Evolutionary conservation across 1,140 invertebrate species (phyloP), one percentile per base, ranked within the genome.

Genomic region (Choristoneura fumiferana): DNA sequence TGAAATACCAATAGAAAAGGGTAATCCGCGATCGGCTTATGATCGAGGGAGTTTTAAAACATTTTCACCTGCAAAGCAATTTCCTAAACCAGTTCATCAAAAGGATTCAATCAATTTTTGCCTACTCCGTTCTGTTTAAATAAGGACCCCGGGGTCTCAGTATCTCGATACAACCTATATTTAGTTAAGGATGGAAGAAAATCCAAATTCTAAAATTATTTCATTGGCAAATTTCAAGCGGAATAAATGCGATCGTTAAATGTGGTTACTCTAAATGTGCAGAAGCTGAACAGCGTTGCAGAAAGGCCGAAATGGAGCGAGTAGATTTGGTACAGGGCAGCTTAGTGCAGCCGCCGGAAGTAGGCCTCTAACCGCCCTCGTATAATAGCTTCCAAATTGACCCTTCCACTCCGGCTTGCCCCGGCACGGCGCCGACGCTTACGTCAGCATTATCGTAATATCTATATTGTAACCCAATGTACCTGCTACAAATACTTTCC

Each of bases 371-470:
- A 76, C 81, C 77, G 80, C 81, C 73, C 76, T 71, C 73, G 79
- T 84, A 85, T 87, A 87, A 88, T 88, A 83, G 82, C 81, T 80
- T 80, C 78, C 71, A 86, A 86, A 88, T 86, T 84, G 82, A 87
- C 81, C 85, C 76, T 84, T 82, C 75, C 73, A 79, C 83, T 82
- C 70, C 62, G 69, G 68, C 63, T 66, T 77, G 67, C 67, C 29
- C 53, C 53, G 53, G 18, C 22, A 22, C 53, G 53, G 33, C 40
- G 66, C 66, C 58, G 58, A 60, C 67, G 70, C 67, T 76, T 58
- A 60, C 58, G 61, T 73, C 71, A 75, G 69, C 71, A 70, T 67
- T 68, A 73, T 67, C 63, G 63, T 65, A 63, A 62, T 69, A 75
- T 69, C 72, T 71, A 45, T 22, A 49, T 49, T 12, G 10, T 33